These are phyloP conservation scores for Hypanus sabinus DNA, from an alignment of 2,113 vertebrate species.

Conservation along the genomic window DNA sequence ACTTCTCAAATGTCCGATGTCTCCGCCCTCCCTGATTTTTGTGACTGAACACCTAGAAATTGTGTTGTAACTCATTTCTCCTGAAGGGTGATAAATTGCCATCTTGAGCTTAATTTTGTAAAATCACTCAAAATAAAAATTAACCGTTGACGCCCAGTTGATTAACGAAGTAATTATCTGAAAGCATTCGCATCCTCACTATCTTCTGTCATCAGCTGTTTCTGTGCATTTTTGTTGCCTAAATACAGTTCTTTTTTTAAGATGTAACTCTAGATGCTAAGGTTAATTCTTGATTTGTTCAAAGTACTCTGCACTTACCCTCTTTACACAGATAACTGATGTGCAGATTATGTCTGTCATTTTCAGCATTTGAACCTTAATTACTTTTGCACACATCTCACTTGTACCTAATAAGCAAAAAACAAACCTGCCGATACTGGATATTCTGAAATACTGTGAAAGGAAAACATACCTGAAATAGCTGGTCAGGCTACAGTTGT, in stretches of 20 bases:
- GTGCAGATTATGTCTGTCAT: too few species aligned
- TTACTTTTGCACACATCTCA: too few species aligned
- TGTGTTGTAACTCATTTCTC: neutral
- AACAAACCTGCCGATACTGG: too few species aligned
- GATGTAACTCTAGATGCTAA: neutral
- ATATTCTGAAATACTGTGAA: too few species aligned
- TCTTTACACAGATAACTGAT: too few species aligned
- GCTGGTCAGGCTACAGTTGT: too few species aligned
- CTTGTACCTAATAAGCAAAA: too few species aligned
- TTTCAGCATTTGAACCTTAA: too few species aligned
- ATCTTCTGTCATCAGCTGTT: neutral
- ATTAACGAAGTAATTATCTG: neutral
- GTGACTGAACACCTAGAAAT: neutral
- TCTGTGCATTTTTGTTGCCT: neutral
- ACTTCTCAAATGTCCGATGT: neutral
- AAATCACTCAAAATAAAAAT: neutral
- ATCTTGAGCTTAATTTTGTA: neutral
- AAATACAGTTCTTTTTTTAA: neutral
- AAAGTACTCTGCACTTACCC: neutral
- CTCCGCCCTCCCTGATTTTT: too few species aligned
- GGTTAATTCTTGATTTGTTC: neutral
- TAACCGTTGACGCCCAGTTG: too few species aligned
- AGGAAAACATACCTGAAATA: too few species aligned
- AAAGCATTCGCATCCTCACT: neutral
- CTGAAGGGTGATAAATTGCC: neutral